phyloP scores from a whole-genome alignment of 1,140 invertebrate genomes.

The Trichonephila clavata region DNA sequence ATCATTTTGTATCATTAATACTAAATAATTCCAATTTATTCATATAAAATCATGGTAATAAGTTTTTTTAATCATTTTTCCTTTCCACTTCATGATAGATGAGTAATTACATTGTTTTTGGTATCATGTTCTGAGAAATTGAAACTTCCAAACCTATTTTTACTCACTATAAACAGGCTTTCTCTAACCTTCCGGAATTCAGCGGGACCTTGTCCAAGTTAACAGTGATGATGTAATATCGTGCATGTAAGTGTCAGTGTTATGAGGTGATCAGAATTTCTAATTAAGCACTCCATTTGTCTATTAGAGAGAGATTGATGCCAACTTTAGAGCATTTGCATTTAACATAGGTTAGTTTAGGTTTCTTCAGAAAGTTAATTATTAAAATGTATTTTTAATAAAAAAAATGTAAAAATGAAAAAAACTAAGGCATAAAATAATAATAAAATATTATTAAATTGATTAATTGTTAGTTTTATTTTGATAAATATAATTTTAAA shows the following conservation, averaged over 20 bases:
- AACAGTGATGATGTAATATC: conserved; percentile 5
- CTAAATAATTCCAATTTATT: not conserved
- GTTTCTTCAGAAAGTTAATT: not conserved
- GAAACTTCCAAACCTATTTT: not conserved
- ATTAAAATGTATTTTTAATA: too few relatives aligned
- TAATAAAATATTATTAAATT: too few relatives aligned
- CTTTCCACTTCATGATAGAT: not conserved
- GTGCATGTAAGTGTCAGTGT: conserved; percentile 9
- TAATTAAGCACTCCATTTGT: not conserved
- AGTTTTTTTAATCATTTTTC: not conserved
- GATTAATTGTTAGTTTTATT: too few relatives aligned
- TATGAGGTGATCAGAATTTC: not conserved
- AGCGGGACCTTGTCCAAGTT: conserved; percentile 20
- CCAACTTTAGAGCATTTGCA: not conserved
- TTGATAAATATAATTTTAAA: too few relatives aligned
- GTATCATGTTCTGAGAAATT: not conserved
- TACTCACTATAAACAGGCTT: not conserved
- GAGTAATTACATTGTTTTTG: conserved; percentile 4
- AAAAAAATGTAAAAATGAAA: too few relatives aligned
- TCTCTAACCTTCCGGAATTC: not conserved
- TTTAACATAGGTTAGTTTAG: not conserved
- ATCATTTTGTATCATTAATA: too few relatives aligned
- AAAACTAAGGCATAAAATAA: too few relatives aligned
- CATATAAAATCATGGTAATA: not conserved
- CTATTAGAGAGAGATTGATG: not conserved